Percentiles rank a stretch among this genome's conserved stretches.
phyloP scores from a whole-genome alignment of 2,797 vertebrate species.

The Pteronotus mesoamericanus region DNA sequence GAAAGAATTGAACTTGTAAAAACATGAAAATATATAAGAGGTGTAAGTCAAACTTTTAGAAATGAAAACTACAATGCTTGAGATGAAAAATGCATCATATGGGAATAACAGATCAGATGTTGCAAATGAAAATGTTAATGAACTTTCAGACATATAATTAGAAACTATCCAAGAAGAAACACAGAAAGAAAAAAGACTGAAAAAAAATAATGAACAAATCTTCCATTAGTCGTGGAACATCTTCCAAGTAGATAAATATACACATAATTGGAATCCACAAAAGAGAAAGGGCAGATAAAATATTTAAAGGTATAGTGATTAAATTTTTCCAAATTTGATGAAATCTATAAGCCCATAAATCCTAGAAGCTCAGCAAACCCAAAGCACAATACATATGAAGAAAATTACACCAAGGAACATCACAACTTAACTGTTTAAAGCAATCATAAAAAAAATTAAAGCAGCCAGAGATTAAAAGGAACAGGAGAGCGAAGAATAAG shows the following conservation, averaged over 20 bases:
- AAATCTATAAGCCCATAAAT: not conserved
- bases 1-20: not conserved
- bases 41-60: not conserved
- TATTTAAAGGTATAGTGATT: not conserved
- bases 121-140: not conserved
- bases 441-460: not conserved
- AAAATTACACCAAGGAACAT: not conserved
- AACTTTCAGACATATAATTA: not conserved
- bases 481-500: not conserved
- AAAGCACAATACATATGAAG: not conserved
- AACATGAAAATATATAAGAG: not conserved
- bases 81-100: not conserved
- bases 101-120: not conserved
- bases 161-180: not conserved
- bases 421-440: not conserved
- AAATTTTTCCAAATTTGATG: not conserved
- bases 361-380: not conserved
- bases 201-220: not conserved
- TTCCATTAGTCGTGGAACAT: not conserved
- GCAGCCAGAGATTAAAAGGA: not conserved
- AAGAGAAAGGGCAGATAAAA: not conserved
- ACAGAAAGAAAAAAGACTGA: not conserved
- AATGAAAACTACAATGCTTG: not conserved
- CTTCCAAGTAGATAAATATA: not conserved
- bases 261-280: not conserved